phyloP scores from a whole-genome alignment of 92 coral and sea anemone genomes.

The Porites divaricata region DNA sequence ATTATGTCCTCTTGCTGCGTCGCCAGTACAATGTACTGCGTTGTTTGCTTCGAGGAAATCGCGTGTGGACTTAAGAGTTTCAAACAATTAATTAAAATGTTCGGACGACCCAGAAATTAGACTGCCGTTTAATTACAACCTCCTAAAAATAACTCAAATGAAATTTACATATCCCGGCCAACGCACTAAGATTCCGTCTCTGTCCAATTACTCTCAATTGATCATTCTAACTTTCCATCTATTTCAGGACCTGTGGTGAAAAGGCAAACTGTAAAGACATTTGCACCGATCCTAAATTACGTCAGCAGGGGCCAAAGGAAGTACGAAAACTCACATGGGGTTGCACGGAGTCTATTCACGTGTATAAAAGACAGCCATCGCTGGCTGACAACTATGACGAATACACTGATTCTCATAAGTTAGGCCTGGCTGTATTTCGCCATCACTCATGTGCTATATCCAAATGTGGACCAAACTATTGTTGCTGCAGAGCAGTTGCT shows the following conservation, averaged over 20 bases:
- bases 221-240: background rate
- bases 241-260: conserved; percentile 76
- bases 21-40: no score
- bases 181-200: no score
- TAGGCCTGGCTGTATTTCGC: conserved; percentile 94
- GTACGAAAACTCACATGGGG: conserved; percentile 81
- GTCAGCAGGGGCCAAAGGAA: conserved; percentile 82
- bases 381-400: conserved; percentile 92
- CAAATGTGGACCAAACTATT: conserved; percentile 94
- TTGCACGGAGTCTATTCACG: conserved; percentile 90
- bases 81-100: no score
- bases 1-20: no score
- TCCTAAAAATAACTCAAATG: background rate
- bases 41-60: no score
- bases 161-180: no score
- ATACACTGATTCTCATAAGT: conserved; percentile 89
- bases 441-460: conserved; percentile 87
- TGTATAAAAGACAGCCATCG: conserved; percentile 88
- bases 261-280: conserved; percentile 69
- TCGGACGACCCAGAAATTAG: no score
- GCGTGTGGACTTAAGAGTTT: no score
- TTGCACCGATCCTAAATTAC: conserved; percentile 72
- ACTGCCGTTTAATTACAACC: no score
- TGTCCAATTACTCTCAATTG: background rate
- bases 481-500: conserved; percentile 91